Base-by-base conservation (phyloP, 2,113 vertebrate genomes). In the Vimba vimba region DNA sequence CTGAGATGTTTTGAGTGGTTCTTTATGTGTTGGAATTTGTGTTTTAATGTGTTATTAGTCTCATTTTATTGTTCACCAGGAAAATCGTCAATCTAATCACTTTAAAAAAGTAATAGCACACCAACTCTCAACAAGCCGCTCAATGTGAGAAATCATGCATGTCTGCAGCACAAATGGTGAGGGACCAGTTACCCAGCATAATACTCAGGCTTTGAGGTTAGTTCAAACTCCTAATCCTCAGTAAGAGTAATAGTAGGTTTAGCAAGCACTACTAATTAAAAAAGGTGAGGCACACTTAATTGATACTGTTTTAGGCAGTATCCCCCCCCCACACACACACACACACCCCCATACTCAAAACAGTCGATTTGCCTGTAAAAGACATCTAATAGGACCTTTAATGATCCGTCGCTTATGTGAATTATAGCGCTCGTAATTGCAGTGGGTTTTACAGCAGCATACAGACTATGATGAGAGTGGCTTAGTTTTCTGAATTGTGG, bases 401-500 rank as follows among this genome's bases (percentile, higher is more conserved):
- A 73, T 30, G 62, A 83, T 87, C 30, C 23, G 13, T 57, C 8
- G 7, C 30, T 50, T 36, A 33, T 50, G 8, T 82, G 62, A 68
- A 50, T 50, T 69, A 82, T 50, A 82, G 62, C 27, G 8, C 2
- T 30, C 4, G 13, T 83, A 83, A 83, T 83, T 83, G 82, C 82
- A 59, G 30, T 73, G 68, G 45, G 68, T 74, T 83, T 57, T 73
- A 73, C 82, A 83, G 50, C 82, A 25, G 68, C 73, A 52, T 83
- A 71, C 50, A 59, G 30, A 27, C 66, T 71, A 55, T 55, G 19
- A 30, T 57, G 27, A 57, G 30, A 27, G 47, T 50, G 79, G 79
- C 79, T 82, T 68, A 82, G 62, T 68, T 82, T 69, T 82, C 79
- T 69, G 79, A 62, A 82, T 68, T 82, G 50, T 73, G 82, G 47